A percentile compares a stretch with the other conserved stretches of the same genome.
Evolutionary conservation across 2,113 vertebrate genomes (phyloP).

Genomic region (Lasiurus cinereus): DNA sequence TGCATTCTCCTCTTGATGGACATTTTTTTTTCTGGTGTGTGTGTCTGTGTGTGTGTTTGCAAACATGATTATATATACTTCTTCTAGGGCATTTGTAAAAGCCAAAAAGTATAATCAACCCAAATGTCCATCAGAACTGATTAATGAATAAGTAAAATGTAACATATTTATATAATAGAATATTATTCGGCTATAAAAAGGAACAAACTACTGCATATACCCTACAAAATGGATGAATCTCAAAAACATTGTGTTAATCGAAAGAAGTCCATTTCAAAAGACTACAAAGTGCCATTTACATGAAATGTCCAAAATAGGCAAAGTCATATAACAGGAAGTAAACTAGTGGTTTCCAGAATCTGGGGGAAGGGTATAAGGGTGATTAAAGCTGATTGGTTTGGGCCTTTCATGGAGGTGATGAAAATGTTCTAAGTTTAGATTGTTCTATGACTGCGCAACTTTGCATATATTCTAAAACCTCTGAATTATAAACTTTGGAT

Average conservation of each 20-base stretch:
- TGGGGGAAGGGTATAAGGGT: neutral
- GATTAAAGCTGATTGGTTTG: neutral
- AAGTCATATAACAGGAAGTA: neutral
- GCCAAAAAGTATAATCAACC: neutral
- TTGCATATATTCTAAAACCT: slow-evolving; percentile 11
- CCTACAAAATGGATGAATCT: neutral
- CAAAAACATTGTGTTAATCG: neutral
- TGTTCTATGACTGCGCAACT: neutral
- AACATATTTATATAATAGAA: neutral
- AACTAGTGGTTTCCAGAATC: neutral
- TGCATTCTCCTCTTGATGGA: neutral
- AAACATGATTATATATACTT: neutral
- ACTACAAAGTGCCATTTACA: neutral
- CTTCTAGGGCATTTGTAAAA: neutral
- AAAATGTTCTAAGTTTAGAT: neutral
- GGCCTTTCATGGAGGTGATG: neutral
- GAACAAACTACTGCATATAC: neutral
- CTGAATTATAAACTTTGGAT: neutral
- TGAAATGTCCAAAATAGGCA: neutral
- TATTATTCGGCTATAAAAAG: slow-evolving; percentile 5
- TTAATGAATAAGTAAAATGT: neutral
- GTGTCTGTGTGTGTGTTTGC: neutral
- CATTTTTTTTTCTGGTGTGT: neutral
- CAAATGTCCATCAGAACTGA: neutral
- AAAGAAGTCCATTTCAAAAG: neutral